These are phyloP conservation scores for Amphilophus citrinellus DNA, from an alignment of 2,113 vertebrate genomes.

Conservation along the genomic window DNA sequence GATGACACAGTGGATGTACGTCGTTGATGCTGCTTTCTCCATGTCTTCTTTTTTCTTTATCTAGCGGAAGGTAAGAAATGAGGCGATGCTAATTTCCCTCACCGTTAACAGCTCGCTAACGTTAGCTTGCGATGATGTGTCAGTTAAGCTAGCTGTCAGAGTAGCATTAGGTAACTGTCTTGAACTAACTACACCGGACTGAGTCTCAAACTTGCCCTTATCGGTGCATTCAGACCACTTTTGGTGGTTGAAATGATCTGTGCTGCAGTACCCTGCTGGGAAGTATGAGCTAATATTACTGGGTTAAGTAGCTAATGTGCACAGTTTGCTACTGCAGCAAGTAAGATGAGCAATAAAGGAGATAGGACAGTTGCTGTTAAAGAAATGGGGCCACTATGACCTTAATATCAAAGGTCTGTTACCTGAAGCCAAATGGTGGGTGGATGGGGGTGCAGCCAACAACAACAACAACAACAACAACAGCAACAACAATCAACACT, in stretches of 20 bases:
- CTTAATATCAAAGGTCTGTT: background rate
- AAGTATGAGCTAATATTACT: background rate
- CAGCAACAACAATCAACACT: background rate
- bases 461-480: background rate
- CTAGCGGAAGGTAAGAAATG: conserved; percentile 81
- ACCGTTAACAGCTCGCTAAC: background rate
- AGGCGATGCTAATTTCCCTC: background rate
- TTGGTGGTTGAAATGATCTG: background rate
- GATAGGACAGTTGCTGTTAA: background rate
- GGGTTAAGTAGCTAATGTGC: background rate
- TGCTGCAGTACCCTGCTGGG: background rate
- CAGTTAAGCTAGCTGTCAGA: conserved; percentile 32
- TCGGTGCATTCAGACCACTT: background rate
- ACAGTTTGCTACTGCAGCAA: background rate
- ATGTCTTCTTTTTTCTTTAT: conserved; percentile 62
- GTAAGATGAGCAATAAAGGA: background rate
- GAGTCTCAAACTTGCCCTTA: background rate
- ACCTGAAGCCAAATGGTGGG: background rate
- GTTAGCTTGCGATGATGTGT: conserved; percentile 58
- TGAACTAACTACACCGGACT: background rate
- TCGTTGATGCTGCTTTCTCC: conserved; percentile 41
- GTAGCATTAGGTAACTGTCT: background rate
- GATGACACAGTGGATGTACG: conserved; percentile 65
- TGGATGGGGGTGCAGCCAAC: background rate
- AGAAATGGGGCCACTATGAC: background rate